Percentiles rank a stretch among this genome's conserved stretches.
phyloP scores from a whole-genome alignment of 2,888 invertebrate genomes.

The Andricus quercusramuli region DNA sequence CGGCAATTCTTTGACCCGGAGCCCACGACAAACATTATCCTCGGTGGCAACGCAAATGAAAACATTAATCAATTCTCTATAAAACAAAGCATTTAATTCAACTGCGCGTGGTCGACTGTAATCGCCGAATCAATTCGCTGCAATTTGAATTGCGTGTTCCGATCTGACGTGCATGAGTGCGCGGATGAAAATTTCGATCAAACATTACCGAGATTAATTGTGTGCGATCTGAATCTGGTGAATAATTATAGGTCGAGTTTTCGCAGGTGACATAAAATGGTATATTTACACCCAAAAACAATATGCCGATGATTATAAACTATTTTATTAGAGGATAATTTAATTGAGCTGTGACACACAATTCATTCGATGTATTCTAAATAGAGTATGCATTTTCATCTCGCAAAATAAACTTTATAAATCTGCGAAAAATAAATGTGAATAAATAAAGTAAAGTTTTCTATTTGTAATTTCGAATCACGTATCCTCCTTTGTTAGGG shows the following conservation, averaged over 20 bases:
- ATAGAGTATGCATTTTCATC: no score
- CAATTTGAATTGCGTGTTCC: slow-evolving; percentile 30
- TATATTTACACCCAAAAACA: neutral
- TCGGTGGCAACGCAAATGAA: slow-evolving; percentile 26
- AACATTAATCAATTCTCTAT: slow-evolving; percentile 39
- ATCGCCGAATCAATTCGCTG: slow-evolving; percentile 37
- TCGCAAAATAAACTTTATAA: no score
- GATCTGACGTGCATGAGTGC: slow-evolving; percentile 34
- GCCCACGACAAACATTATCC: slow-evolving; percentile 34
- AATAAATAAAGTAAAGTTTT: no score
- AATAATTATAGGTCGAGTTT: slow-evolving; percentile 18
- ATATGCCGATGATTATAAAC: no score
- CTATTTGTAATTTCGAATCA: no score
- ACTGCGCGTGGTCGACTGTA: slow-evolving; percentile 37
- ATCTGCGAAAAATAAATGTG: no score
- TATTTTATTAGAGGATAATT: no score
- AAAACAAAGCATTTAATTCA: slow-evolving; percentile 35
- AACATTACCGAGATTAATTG: slow-evolving; percentile 38
- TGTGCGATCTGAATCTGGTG: slow-evolving; percentile 30
- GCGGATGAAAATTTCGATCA: slow-evolving; percentile 33
- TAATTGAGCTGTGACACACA: no score
- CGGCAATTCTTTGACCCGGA: slow-evolving; percentile 6
- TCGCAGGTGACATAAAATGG: neutral
- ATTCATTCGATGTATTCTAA: no score
- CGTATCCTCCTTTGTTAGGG: no score